Base-by-base conservation (phyloP, 1,140 invertebrate genomes). In the Limonius californicus region DNA sequence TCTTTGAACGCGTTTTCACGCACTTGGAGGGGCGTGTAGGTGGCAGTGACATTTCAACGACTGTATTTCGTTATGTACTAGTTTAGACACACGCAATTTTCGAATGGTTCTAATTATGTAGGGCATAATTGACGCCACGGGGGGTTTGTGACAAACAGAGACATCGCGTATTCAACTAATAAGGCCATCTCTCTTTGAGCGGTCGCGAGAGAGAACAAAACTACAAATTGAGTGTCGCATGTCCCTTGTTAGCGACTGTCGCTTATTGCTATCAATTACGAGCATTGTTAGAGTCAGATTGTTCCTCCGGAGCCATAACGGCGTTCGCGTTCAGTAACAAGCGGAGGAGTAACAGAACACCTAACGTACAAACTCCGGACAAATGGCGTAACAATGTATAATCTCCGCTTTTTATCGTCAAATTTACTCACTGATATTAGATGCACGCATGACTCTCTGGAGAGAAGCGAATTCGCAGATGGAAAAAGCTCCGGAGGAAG, bases 221-320 rank as follows among this genome's bases (percentile, higher is more conserved):
- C 54, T 55, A 55, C 54, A 55, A 55, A 55, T 55, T 55, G 54
- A 55, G 54, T 55, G 54, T 55, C 54, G 27, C 54, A 32, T 55
- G 14, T 55, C 54, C 20, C 54, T 55, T 55, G 54, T 55, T 55
- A 55, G 54, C 54, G 54, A 55, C 54, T 55, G 54, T 55, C 54
- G 54, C 27, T 55, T 55, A 55, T 55, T 55, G 54, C 20, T 55
- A 55, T 55, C 54, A 55, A 55, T 55, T 55, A 55, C 54, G n/a
- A 32, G 54, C 20, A 55, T 55, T 55, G 54, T 55, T 55, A 55
- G 54, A 55, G 27, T 32, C 20, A 55, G 54, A 55, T 55, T 55
- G 54, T 55, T 23, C 20, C 27, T 27, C 27, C 21, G 15, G 14
- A 15, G 18, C 20, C 20, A 32, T 55, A 27, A 55, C 20, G 27